Evolutionary conservation across 2,888 invertebrate genomes (phyloP).

Genomic region (Macrosoma leucophasiata): DNA sequence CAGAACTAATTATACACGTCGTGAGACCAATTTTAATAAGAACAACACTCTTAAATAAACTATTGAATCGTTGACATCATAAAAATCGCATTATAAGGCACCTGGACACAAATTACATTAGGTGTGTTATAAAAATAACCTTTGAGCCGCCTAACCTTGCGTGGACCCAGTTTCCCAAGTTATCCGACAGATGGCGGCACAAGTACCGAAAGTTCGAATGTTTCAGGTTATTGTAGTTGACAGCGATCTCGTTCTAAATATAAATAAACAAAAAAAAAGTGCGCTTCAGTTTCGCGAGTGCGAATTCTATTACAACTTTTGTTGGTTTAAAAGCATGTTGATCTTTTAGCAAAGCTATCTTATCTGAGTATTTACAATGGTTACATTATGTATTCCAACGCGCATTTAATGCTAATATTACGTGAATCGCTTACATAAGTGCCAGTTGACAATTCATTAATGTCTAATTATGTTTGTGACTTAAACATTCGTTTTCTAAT

Average conservation of each 20-base stretch:
- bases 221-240: conserved; percentile 29
- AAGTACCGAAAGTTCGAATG: conserved; percentile 33
- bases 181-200: conserved; percentile 55
- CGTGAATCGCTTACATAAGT: conserved; percentile 13
- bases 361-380: conserved; percentile 14
- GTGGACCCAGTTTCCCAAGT: conserved; percentile 42
- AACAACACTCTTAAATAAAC: conserved; percentile 20
- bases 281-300: no score
- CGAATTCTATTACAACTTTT: no score
- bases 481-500: no score
- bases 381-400: conserved; percentile 16
- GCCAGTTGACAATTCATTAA: no score
- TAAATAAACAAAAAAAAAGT: no score
- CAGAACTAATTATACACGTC: no score
- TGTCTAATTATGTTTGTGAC: no score
- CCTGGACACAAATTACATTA: conserved; percentile 29
- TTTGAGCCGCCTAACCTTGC: conserved; percentile 31
- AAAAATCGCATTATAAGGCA: conserved; percentile 25
- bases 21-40: no score
- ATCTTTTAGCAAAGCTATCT: conserved; percentile 13
- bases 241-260: no score
- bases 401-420: conserved; percentile 14
- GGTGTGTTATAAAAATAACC: conserved; percentile 29
- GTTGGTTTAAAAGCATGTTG: no score
- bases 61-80: conserved; percentile 25